Conservation (phyloP, 2,113 vertebrate genomes). For the Paraplagusia blochii region DNA sequence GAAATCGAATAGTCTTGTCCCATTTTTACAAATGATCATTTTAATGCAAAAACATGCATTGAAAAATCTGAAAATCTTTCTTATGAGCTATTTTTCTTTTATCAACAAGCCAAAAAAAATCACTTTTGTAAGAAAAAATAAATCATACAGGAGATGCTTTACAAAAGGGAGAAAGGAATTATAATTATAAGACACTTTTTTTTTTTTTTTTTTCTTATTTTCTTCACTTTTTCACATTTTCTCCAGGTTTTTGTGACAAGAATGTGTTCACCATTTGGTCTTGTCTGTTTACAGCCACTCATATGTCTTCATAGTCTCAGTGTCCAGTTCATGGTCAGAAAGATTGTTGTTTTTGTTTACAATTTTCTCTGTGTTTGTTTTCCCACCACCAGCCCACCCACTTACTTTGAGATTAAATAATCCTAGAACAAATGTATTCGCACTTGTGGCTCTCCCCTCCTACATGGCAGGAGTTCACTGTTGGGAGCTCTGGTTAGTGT, state of each 20-base stretch:
- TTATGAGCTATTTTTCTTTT: too few species aligned
- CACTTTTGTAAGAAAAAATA: too few species aligned
- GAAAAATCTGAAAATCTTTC: too few species aligned
- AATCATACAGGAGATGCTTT: too few species aligned
- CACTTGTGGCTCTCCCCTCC: constrained; percentile 45
- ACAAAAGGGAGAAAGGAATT: too few species aligned
- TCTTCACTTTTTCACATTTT: neutral
- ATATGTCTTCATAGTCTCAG: neutral
- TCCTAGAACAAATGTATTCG: constrained; percentile 69
- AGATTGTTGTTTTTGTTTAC: constrained; percentile 23
- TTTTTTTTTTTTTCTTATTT: neutral
- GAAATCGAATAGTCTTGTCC: too few species aligned
- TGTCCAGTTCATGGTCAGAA: constrained; percentile 2
- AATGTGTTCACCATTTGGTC: neutral
- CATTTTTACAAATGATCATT: too few species aligned
- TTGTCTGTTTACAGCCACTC: neutral
- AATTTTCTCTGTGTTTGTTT: constrained; percentile 15
- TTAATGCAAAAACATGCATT: too few species aligned
- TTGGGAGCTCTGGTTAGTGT: constrained; percentile 35
- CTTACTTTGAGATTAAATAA: constrained; percentile 54
- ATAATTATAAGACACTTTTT: too few species aligned
- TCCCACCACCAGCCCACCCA: constrained; percentile 12
- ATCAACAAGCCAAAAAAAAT: too few species aligned
- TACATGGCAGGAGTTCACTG: constrained; percentile 41
- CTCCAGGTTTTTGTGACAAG: neutral